phyloP scores from a whole-genome alignment of 2,113 vertebrate species.

The Hystrix brachyura region DNA sequence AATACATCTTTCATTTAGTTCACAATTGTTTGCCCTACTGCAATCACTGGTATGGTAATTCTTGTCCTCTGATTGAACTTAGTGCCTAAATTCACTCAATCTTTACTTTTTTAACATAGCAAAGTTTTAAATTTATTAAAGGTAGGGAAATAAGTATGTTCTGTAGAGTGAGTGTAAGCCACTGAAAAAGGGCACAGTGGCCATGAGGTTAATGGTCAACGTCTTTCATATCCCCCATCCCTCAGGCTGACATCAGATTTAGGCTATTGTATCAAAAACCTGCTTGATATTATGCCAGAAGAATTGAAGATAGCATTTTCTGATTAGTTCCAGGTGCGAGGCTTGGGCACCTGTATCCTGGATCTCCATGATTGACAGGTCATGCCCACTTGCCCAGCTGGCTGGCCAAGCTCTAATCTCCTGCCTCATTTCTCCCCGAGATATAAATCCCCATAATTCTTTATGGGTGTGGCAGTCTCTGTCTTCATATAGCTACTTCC shows the following conservation, averaged over 20 bases:
- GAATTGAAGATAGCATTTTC: neutral
- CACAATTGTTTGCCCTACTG: constrained; percentile 15
- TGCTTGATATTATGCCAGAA: neutral
- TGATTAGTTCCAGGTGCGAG: neutral
- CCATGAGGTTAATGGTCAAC: neutral
- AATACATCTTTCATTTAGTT: neutral
- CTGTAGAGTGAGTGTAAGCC: neutral
- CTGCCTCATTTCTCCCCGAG: neutral
- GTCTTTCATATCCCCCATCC: neutral
- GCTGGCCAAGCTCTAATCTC: neutral
- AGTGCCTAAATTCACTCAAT: neutral
- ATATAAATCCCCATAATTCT: neutral
- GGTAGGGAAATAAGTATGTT: neutral
- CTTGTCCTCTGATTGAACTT: neutral
- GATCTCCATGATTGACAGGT: neutral
- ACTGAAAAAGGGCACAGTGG: neutral
- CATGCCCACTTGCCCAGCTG: neutral
- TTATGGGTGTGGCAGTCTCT: neutral
- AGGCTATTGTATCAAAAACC: neutral
- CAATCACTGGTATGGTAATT: neutral
- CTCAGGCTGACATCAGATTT: neutral
- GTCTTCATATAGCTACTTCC: neutral
- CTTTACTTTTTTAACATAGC: neutral
- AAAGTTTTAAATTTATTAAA: neutral
- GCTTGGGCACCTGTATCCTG: neutral